These are phyloP conservation scores for Ictalurus punctatus DNA, from an alignment of 2,113 vertebrate genomes.

Conservation along the genomic window DNA sequence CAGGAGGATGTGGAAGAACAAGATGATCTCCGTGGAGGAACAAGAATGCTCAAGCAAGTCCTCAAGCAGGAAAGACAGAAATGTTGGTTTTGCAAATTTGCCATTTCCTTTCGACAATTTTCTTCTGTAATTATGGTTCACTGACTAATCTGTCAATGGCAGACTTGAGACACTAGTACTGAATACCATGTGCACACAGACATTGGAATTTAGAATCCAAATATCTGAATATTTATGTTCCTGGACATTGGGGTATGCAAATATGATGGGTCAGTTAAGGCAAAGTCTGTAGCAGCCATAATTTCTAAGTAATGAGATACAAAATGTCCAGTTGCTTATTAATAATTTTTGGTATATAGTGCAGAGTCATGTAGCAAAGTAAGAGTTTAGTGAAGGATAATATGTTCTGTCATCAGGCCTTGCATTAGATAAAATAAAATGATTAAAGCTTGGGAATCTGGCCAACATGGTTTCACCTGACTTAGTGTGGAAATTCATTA, in stretches of 20 bases:
- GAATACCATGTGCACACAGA: background rate
- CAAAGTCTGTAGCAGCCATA: background rate
- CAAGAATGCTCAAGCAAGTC: background rate
- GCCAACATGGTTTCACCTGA: background rate
- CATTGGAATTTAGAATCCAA: background rate
- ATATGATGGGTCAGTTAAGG: background rate
- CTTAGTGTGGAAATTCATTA: background rate
- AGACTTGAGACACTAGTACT: background rate
- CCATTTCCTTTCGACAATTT: conserved; percentile 4
- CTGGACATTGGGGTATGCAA: background rate
- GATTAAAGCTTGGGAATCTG: conserved; percentile 1
- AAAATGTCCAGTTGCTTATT: background rate
- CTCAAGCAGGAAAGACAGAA: conserved; percentile 19
- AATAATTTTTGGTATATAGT: background rate
- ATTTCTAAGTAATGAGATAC: background rate
- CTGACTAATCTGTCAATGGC: background rate
- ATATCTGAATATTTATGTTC: background rate
- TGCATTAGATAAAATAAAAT: conserved; percentile 16
- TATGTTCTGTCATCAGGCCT: conserved; percentile 5
- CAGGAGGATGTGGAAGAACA: conserved; percentile 15
- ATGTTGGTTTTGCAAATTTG: conserved; percentile 31
- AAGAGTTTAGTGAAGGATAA: background rate
- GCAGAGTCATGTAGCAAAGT: background rate
- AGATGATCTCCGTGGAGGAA: background rate
- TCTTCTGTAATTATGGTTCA: conserved; percentile 5